Conservation (phyloP, 2,888 invertebrate species). For the Eurytoma adleriae region DNA sequence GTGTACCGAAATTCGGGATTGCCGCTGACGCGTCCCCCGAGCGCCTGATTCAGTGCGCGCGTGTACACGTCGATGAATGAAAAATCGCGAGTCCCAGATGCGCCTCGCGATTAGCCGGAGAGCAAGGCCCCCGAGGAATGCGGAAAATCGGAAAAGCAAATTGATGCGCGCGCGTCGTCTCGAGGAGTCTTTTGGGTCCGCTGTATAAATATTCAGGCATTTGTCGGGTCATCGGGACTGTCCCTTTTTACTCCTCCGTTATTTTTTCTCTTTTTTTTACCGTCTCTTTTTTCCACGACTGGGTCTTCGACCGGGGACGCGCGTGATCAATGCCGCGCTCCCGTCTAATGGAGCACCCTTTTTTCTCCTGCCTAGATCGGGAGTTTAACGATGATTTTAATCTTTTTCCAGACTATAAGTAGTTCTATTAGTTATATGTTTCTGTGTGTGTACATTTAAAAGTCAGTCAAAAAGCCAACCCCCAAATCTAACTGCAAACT, state of each 20-base stretch:
- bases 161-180: conserved; percentile 28
- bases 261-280: background rate
- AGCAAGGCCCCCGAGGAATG: background rate
- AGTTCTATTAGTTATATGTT: background rate
- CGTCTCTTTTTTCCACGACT: background rate
- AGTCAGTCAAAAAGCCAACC: conserved; percentile 12
- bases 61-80: conserved; percentile 59
- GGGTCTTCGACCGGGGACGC: no score
- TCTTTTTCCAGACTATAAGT: background rate
- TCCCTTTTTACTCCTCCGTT: background rate
- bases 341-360: no score
- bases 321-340: no score
- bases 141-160: conserved; percentile 39
- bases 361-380: no score
- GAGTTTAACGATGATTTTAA: background rate
- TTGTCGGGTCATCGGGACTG: background rate
- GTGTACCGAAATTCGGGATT: conserved; percentile 58
- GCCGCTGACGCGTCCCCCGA: conserved; percentile 25
- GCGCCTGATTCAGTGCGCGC: conserved; percentile 61
- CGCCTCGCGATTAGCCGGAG: conserved; percentile 29
- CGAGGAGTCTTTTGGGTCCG: background rate
- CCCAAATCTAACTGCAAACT: conserved; percentile 54
- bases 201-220: background rate
- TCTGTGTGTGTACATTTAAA: conserved; percentile 13
- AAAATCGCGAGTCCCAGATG: conserved; percentile 36